A percentile compares a stretch with the other conserved stretches of the same genome.
Conservation (phyloP, 2,888 invertebrate species). For the Drosophila parthenogenetica region DNA sequence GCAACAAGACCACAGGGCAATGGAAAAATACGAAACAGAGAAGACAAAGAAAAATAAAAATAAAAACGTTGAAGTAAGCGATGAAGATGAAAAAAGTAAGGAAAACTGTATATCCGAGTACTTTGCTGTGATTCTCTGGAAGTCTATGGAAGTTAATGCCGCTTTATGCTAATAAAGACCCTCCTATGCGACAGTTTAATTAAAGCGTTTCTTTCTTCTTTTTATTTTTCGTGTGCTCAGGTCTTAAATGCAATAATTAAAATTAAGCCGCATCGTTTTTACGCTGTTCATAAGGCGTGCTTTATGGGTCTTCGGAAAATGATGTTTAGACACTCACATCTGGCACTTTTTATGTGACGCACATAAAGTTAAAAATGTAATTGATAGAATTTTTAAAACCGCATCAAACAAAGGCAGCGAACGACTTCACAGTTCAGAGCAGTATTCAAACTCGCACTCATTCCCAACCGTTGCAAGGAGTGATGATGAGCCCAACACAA, state of each 20-base stretch:
- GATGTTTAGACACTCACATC: constrained; percentile 30
- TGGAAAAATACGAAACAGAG: constrained; percentile 25
- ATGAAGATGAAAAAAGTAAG: neutral
- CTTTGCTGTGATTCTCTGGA: constrained; percentile 2
- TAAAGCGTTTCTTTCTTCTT: constrained; percentile 40
- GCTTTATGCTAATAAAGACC: constrained; percentile 72
- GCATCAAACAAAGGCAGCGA: constrained; percentile 46
- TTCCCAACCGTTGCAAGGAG: constrained; percentile 2
- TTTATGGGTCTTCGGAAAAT: constrained; percentile 42
- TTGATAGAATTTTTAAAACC: constrained; percentile 80
- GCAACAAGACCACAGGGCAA: constrained; percentile 22
- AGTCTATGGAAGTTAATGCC: constrained; percentile 35
- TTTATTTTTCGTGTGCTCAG: constrained; percentile 15
- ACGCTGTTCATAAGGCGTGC: constrained; percentile 33
- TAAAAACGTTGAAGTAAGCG: neutral
- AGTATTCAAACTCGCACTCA: neutral
- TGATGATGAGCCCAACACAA: constrained; percentile 47
- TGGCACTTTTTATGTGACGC: constrained; percentile 54
- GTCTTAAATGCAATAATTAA: constrained; percentile 67
- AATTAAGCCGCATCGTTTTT: constrained; percentile 39
- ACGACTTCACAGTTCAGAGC: neutral
- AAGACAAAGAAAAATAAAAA: neutral
- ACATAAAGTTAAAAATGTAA: constrained; percentile 71
- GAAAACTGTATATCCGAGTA: constrained; percentile 28
- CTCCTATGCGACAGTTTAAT: constrained; percentile 69